These are phyloP conservation scores for Heliornis fulica DNA, from an alignment of 2,113 vertebrate species.

Conservation along the genomic window DNA sequence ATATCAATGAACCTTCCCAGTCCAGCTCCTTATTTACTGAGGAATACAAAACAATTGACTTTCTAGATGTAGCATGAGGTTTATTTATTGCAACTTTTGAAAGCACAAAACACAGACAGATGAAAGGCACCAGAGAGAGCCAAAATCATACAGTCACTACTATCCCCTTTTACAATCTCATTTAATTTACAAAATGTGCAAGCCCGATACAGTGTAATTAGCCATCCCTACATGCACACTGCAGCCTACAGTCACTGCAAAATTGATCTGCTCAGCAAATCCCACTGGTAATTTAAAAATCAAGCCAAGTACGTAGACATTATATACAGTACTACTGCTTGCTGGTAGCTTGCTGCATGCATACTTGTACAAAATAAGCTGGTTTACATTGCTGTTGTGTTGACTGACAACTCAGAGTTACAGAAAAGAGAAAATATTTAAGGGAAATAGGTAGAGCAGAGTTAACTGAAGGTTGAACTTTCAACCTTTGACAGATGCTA, in stretches of 20 bases:
- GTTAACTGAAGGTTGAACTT: neutral
- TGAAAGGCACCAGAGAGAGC: constrained; percentile 51
- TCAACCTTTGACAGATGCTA: neutral
- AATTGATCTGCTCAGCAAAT: neutral
- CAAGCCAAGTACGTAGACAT: neutral
- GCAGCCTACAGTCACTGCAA: constrained; percentile 16
- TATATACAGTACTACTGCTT: neutral
- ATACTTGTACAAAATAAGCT: neutral
- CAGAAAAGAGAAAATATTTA: neutral
- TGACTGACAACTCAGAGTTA: neutral
- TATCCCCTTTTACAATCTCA: constrained; percentile 4
- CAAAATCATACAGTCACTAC: constrained; percentile 32
- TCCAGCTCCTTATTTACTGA: neutral
- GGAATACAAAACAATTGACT: constrained; percentile 62
- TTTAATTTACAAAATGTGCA: constrained; percentile 10
- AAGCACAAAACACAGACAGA: constrained; percentile 53
- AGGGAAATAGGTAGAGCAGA: neutral
- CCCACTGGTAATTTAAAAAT: neutral
- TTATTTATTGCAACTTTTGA: constrained; percentile 55
- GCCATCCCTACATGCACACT: neutral
- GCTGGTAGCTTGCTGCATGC: constrained; percentile 11
- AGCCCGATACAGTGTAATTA: constrained; percentile 15
- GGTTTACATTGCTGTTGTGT: neutral
- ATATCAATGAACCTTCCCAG: neutral
- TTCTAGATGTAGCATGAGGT: constrained; percentile 43